Percentiles rank a stretch among this genome's conserved stretches.
These are phyloP conservation scores for Strongylocentrotus purpuratus DNA, from an alignment of 35 echinoderm and acorn worm species.

Conservation along the genomic window DNA sequence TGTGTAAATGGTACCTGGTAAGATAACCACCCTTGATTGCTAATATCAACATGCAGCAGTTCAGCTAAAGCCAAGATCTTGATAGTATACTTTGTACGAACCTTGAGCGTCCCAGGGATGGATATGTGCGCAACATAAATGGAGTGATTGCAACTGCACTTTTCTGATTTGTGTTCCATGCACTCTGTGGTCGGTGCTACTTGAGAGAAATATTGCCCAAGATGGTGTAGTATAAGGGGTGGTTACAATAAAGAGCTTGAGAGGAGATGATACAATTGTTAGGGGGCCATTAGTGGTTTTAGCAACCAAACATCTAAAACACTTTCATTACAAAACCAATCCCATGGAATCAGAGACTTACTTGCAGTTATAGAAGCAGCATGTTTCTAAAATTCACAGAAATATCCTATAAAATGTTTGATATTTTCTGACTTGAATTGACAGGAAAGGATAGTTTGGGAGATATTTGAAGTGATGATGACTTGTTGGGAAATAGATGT, in stretches of 20 bases:
- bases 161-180: not conserved
- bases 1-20: too few species aligned
- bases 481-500: too few species aligned
- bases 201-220: not conserved
- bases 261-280: not conserved
- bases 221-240: not conserved
- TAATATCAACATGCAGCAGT: too few species aligned
- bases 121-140: not conserved
- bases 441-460: too few species aligned
- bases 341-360: not conserved
- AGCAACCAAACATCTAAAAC: not conserved
- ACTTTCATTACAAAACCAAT: not conserved
- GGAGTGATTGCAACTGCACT: not conserved
- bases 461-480: too few species aligned
- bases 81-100: too few species aligned
- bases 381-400: not conserved
- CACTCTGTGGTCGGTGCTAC: not conserved
- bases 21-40: too few species aligned
- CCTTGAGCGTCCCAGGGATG: too few species aligned
- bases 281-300: not conserved
- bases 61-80: too few species aligned
- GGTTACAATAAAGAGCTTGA: not conserved
- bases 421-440: too few species aligned
- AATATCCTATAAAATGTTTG: not conserved
- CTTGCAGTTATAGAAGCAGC: not conserved